Base-by-base conservation (phyloP, 2,888 invertebrate species). In the Clusia tigrina region DNA sequence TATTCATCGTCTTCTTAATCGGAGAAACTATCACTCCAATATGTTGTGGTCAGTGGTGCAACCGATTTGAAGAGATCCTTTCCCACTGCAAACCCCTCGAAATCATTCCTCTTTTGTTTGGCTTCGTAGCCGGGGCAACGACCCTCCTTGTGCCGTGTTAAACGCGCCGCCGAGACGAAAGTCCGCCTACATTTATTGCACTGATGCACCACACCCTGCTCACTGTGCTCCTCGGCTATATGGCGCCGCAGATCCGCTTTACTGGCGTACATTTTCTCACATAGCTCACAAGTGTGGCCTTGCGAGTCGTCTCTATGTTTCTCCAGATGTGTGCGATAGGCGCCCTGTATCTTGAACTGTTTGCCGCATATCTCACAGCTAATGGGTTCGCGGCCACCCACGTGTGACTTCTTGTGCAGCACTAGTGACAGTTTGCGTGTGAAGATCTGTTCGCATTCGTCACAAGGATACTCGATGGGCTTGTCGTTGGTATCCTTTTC, bases 381-480 rank as follows among this genome's bases (percentile, higher is more conserved):
- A 65, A 82, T 78, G 1, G 69, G 74, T 56, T 84, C 79, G 38
- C 79, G 79, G 37, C 80, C 76, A 9, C 76, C 81, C 3, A 73
- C 77, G 67, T 87, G 87, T 10, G 81, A 81, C 61, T 85, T 85
- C 58, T 84, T 81, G 67, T 88, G 87, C 66, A 86, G 80, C 51
- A 85, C 84, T 23, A 87, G 78, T 52, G 84, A 85, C 54, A 85
- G 84, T 52, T 85, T 83, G 60, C 85, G 85, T 1, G 84, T 78
- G 69, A 87, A 86, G 38, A 83, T 76, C 67, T 86, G 83, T 58
- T 84, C 78, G 71, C 87, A 87, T 64, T 85, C 73, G 37, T 76
- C 74, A 53, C 81, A 81, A 12, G 69, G 66, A 25, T 66, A 69
- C 46, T 73, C 74, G 2, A 72, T 72, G 1, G 57, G 58, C 3